These are phyloP conservation scores for Myotis findleyi DNA, from an alignment of 2,797 vertebrate species.

Conservation along the genomic window DNA sequence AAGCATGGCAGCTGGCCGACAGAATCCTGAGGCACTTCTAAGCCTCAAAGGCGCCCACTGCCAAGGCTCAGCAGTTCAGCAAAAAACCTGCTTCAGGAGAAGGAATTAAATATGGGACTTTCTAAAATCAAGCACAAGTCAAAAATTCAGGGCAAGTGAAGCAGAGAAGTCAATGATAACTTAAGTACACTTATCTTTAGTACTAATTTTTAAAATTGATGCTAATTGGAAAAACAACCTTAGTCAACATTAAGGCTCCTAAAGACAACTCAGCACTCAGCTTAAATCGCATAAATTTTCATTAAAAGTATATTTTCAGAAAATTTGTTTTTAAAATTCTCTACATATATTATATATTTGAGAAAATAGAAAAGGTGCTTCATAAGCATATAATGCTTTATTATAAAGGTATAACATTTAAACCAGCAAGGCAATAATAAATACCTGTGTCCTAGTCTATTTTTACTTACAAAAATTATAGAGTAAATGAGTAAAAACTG, in stretches of 20 bases:
- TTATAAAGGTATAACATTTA: slow-evolving; percentile 56
- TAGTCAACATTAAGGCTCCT: background rate
- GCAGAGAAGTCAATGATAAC: background rate
- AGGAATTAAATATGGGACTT: slow-evolving; percentile 72
- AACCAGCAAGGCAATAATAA: slow-evolving; percentile 12
- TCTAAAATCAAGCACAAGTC: slow-evolving; percentile 74
- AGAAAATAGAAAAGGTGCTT: slow-evolving; percentile 21
- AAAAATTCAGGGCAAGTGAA: slow-evolving; percentile 36
- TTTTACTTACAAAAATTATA: slow-evolving; percentile 58
- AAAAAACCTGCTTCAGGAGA: slow-evolving; percentile 82
- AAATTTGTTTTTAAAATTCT: background rate
- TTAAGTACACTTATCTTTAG: slow-evolving; percentile 35
- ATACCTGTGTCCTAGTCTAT: background rate
- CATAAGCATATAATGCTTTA: background rate
- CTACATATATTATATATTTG: slow-evolving; percentile 13
- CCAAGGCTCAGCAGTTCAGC: slow-evolving; percentile 82
- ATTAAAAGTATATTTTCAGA: slow-evolving; percentile 25
- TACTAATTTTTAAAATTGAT: background rate
- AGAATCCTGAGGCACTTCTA: slow-evolving; percentile 80
- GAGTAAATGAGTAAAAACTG: slow-evolving; percentile 18
- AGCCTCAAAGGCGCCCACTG: slow-evolving; percentile 83
- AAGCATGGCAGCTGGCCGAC: slow-evolving; percentile 71
- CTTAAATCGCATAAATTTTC: slow-evolving; percentile 37
- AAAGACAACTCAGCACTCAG: slow-evolving; percentile 23
- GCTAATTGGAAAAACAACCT: background rate